Evolutionary conservation across 1,140 invertebrate species (phyloP).

Genomic region (Ganaspis sp.): DNA sequence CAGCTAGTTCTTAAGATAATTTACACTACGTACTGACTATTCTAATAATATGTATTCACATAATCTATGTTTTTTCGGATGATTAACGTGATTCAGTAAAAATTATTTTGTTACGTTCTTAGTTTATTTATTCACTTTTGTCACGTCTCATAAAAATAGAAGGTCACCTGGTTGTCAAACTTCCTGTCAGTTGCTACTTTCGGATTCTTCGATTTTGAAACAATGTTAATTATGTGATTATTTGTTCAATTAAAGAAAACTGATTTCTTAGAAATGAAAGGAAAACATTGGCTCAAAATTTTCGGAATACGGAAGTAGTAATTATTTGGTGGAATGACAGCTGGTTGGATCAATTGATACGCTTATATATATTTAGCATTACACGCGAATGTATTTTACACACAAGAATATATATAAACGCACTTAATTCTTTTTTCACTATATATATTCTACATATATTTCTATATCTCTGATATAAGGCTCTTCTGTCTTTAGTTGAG

Average conservation of each 20-base stretch:
- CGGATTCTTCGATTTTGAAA: constrained; percentile 28
- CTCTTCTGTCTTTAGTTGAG: constrained; percentile 76
- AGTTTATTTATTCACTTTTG: constrained; percentile 68
- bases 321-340: constrained; percentile 45
- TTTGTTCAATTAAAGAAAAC: no score
- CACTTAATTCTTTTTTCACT: constrained; percentile 56
- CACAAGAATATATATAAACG: constrained; percentile 62
- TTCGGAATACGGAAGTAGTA: constrained; percentile 47
- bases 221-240: neutral
- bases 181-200: constrained; percentile 44
- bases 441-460: constrained; percentile 68
- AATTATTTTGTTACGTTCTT: constrained; percentile 64
- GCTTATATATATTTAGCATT: constrained; percentile 59
- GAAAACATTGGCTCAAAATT: constrained; percentile 48
- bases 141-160: constrained; percentile 70
- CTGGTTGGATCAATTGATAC: constrained; percentile 40
- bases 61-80: constrained; percentile 70
- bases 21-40: constrained; percentile 67
- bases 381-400: constrained; percentile 68
- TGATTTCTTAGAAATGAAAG: constrained; percentile 32
- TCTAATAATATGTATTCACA: constrained; percentile 68
- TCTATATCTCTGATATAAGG: constrained; percentile 75
- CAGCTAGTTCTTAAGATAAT: constrained; percentile 74
- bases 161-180: constrained; percentile 53
- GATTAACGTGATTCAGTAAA: constrained; percentile 71